phyloP scores from a whole-genome alignment of 2,888 invertebrate genomes.

The Pasiphila rectangulata region DNA sequence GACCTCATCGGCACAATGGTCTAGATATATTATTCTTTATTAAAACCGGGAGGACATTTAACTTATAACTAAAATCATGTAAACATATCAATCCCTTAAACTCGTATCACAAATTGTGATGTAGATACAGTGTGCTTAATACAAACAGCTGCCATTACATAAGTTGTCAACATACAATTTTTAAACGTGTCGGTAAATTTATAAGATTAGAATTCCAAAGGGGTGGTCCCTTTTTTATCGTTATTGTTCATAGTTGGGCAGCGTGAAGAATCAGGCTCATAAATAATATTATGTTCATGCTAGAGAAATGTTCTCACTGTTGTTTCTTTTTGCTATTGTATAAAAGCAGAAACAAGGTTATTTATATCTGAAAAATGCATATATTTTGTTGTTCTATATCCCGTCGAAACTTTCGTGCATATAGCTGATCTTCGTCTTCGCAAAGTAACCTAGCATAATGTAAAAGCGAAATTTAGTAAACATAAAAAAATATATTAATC shows the following conservation, averaged over 20 bases:
- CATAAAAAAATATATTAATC: conserved; percentile 38
- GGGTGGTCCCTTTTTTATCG: no score
- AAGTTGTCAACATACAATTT: not conserved
- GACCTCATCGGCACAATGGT: conserved; percentile 22
- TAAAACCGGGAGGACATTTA: conserved; percentile 60
- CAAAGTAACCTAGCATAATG: not conserved
- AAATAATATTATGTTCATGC: no score
- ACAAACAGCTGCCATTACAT: conserved; percentile 51
- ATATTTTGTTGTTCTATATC: not conserved
- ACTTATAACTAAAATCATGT: conserved; percentile 57
- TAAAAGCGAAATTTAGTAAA: conserved; percentile 30
- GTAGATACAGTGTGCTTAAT: conserved; percentile 45
- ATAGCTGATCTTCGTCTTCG: not conserved
- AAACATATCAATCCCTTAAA: conserved; percentile 61
- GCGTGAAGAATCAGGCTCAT: no score
- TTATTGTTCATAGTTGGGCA: no score
- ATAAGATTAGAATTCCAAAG: no score
- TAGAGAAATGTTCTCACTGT: no score
- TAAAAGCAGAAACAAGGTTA: no score
- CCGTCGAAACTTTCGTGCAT: no score
- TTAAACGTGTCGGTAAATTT: not conserved
- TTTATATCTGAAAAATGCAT: no score
- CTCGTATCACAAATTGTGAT: conserved; percentile 74
- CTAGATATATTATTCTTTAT: conserved; percentile 28
- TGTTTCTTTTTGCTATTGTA: no score